A percentile compares a stretch with the other conserved stretches of the same genome.
phyloP scores from a whole-genome alignment of 1,140 invertebrate species.

The Agrypnia vestita region DNA sequence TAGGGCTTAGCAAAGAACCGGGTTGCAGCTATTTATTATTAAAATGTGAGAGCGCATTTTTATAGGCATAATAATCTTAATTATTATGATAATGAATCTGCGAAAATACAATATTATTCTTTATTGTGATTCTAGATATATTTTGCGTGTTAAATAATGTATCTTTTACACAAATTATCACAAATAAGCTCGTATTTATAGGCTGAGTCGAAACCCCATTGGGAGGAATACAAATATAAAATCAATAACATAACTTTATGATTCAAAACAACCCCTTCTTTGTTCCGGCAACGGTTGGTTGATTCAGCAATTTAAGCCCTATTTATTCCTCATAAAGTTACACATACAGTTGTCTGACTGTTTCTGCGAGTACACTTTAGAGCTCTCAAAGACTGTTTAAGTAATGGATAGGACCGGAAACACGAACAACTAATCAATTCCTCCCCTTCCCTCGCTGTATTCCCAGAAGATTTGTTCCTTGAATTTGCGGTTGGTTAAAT shows the following conservation, averaged over 20 bases:
- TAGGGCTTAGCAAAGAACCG: no score
- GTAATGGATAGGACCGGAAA: constrained; percentile 60
- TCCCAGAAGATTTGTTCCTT: constrained; percentile 62
- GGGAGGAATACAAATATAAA: constrained; percentile 12
- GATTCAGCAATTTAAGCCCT: constrained; percentile 40
- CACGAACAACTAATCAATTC: constrained; percentile 61
- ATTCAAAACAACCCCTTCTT: constrained; percentile 35
- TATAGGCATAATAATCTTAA: no score
- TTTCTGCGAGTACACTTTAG: constrained; percentile 16
- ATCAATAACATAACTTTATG: constrained; percentile 42
- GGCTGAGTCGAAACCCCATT: neutral
- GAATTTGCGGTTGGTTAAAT: constrained; percentile 62
- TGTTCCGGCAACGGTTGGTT: constrained; percentile 29
- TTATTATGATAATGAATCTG: no score
- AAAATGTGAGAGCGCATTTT: no score
- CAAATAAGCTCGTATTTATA: no score
- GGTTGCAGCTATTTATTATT: no score
- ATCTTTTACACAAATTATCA: no score
- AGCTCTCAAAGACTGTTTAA: constrained; percentile 60
- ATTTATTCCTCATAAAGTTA: constrained; percentile 49
- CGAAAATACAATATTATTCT: no score
- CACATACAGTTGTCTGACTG: constrained; percentile 46
- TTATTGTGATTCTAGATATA: no score
- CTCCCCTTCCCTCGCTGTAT: constrained; percentile 50
- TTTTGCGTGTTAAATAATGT: no score